phyloP scores from a whole-genome alignment of 2,797 vertebrate genomes.

The Parauchenoglanis punctatus region DNA sequence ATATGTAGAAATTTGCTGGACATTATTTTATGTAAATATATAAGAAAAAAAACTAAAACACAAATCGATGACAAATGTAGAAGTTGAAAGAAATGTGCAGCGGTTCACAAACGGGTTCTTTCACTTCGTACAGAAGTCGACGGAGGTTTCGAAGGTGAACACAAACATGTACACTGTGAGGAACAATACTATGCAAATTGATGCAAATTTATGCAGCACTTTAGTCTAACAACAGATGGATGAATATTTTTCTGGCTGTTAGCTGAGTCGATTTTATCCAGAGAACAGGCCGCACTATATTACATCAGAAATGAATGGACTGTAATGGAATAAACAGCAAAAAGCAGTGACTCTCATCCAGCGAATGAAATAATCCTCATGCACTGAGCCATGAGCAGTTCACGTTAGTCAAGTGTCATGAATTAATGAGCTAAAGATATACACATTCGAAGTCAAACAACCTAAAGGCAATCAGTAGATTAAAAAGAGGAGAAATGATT shows the following conservation, averaged over 20 bases:
- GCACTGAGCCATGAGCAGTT: not conserved
- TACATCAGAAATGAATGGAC: not conserved
- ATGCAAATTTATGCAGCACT: conserved; percentile 42
- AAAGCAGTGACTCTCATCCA: not conserved
- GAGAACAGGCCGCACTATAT: not conserved
- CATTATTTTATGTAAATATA: not conserved
- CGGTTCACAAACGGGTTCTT: not conserved
- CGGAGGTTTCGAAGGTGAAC: not conserved
- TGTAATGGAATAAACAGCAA: conserved; percentile 12
- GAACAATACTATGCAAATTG: not conserved
- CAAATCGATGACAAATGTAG: not conserved
- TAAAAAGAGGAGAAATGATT: not conserved
- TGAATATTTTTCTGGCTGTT: conserved; percentile 11
- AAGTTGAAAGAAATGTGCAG: not conserved
- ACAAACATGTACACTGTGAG: not conserved
- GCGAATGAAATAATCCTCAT: not conserved
- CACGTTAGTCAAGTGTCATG: not conserved
- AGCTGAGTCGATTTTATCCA: conserved; percentile 2
- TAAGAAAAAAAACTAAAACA: not conserved
- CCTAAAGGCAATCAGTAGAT: not conserved
- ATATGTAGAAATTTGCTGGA: not conserved
- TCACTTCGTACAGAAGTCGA: not conserved
- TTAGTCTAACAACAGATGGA: conserved; percentile 23
- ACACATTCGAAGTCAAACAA: not conserved
- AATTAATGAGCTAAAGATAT: not conserved